A percentile compares a stretch with the other conserved stretches of the same genome.
Conservation (phyloP, 1,140 invertebrate species). For the Hypothenemus hampei region DNA sequence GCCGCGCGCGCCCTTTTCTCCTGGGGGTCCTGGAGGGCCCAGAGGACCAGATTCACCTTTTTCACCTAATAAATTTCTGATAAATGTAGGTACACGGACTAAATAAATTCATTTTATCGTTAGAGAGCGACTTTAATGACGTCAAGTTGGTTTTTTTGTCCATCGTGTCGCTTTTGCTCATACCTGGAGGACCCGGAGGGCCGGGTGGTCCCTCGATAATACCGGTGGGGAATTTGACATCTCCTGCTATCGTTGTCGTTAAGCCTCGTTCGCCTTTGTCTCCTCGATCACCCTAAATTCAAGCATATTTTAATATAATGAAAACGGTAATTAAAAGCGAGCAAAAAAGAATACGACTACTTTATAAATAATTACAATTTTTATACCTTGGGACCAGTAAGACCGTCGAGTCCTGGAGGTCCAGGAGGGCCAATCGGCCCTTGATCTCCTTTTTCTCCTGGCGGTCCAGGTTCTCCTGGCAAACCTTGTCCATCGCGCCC, state of each 20-base stretch:
- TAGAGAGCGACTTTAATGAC: too few species aligned
- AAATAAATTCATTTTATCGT: too few species aligned
- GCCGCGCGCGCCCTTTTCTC: conserved; percentile 73
- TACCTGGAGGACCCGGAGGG: conserved; percentile 84
- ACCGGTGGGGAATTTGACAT: conserved; percentile 77
- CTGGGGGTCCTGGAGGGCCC: conserved; percentile 67
- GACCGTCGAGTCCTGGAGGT: conserved; percentile 61
- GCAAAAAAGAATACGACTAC: conserved; percentile 23
- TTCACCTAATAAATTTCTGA: conserved; percentile 52
- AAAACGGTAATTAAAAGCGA: conserved; percentile 9
- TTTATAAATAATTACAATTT: not conserved
- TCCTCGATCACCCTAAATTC: conserved; percentile 73
- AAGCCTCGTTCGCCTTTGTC: conserved; percentile 86
- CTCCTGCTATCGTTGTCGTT: conserved; percentile 83
- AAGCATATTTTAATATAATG: conserved; percentile 18
- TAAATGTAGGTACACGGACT: too few species aligned
- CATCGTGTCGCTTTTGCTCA: too few species aligned
- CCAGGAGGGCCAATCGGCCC: conserved; percentile 68
- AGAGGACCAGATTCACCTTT: conserved; percentile 70
- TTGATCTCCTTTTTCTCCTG: conserved; percentile 57
- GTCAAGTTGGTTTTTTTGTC: too few species aligned
- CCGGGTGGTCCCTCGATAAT: conserved; percentile 92
- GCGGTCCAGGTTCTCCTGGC: conserved; percentile 63
- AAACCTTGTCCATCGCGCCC: conserved; percentile 77
- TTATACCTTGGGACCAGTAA: conserved; percentile 63